phyloP scores from a whole-genome alignment of 64 coral and sea anemone genomes.

The Stichodactyla helianthus region DNA sequence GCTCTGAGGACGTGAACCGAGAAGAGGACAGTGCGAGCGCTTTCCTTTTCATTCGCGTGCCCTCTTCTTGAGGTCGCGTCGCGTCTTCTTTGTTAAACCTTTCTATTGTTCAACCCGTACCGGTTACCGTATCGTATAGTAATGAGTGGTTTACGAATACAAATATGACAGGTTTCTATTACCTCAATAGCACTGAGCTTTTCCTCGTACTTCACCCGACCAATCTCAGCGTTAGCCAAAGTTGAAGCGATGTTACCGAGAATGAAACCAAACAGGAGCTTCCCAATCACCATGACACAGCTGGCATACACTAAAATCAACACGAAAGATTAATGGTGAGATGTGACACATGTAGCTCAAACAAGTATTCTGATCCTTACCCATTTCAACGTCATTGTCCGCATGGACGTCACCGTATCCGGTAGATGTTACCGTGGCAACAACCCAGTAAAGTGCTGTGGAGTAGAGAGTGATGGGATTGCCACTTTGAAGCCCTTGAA shows the following conservation, averaged over 20 bases:
- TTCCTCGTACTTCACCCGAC: constrained; percentile 71
- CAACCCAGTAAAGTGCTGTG: constrained; percentile 78
- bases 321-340: background rate
- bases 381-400: constrained; percentile 49
- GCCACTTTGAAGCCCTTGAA: constrained; percentile 24
- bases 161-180: background rate
- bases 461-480: constrained; percentile 34
- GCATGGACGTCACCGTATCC: constrained; percentile 82
- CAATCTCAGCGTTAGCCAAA: constrained; percentile 73
- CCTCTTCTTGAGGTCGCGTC: too few relatives aligned
- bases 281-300: constrained; percentile 78
- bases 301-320: constrained; percentile 58
- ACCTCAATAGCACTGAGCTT: constrained; percentile 76
- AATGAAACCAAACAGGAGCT: constrained; percentile 82
- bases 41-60: too few relatives aligned
- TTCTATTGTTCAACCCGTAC: too few relatives aligned
- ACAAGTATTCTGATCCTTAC: constrained; percentile 23
- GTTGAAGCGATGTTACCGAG: constrained; percentile 93
- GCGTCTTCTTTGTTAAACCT: too few relatives aligned
- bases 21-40: too few relatives aligned
- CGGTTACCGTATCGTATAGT: too few relatives aligned
- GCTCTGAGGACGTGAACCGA: too few relatives aligned
- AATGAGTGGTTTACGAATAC: too few relatives aligned
- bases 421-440: constrained; percentile 81
- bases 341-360: background rate